Evolutionary conservation across 2,888 invertebrate species (phyloP).

Genomic region (Scaptomyza caliginosa): DNA sequence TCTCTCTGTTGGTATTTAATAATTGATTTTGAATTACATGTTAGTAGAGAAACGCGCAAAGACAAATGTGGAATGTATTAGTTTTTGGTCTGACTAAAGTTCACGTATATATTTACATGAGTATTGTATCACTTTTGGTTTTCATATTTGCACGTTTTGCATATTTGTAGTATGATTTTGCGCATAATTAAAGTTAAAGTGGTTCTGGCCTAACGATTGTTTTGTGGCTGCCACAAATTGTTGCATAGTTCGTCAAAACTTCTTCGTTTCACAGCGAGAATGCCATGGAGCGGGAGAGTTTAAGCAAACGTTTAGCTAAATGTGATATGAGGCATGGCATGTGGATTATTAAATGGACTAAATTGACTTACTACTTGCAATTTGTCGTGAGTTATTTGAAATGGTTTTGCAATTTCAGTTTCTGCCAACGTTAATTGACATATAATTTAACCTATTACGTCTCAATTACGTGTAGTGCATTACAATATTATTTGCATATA

Average conservation of each 20-base stretch:
- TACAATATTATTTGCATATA: constrained; percentile 21
- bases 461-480: constrained; percentile 24
- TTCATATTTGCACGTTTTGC: constrained; percentile 66
- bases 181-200: constrained; percentile 65
- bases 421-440: constrained; percentile 7
- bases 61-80: constrained; percentile 23
- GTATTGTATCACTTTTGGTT: constrained; percentile 56
- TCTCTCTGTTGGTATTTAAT: constrained; percentile 34
- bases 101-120: not conserved
- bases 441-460: constrained; percentile 15
- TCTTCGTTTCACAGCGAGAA: not conserved
- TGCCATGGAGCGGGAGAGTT: not conserved
- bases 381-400: constrained; percentile 25
- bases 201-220: constrained; percentile 45
- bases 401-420: constrained; percentile 19
- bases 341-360: constrained; percentile 14
- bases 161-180: constrained; percentile 42
- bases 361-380: constrained; percentile 18
- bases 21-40: constrained; percentile 62
- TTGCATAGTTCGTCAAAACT: constrained; percentile 7
- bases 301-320: constrained; percentile 6
- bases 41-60: constrained; percentile 35
- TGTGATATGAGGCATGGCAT: constrained; percentile 29
- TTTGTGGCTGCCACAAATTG: constrained; percentile 37
- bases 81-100: not conserved